Base-by-base conservation (phyloP, 2,113 vertebrate species). In the Apistogramma diplotaenia region DNA sequence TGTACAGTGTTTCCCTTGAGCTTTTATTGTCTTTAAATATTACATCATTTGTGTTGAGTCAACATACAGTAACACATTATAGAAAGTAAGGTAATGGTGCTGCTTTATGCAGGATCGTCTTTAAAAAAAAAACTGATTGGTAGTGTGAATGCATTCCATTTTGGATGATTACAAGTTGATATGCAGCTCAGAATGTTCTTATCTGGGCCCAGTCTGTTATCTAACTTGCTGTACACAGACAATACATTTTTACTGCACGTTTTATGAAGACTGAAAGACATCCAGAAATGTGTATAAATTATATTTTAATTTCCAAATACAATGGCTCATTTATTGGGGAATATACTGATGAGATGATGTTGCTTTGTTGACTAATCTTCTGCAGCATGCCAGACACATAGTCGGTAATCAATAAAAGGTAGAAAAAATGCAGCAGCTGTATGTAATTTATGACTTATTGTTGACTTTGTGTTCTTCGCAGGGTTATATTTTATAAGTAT, bases 401-500 rank as follows among this genome's bases (percentile, higher is more conserved):
- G 33, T 27, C 46, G 13, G 82, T 87, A 81, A 85, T 84, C 78
- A 75, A 84, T 81, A 8, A 40, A 40, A 90, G 54, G 23, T 3
- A 25, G 11, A 10, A 12, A 16, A 51, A 62, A 54, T 21, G 12
- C 19, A 12, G 62, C 71, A 71, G 56, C 60, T 77, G 7, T 15
- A 5, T 81, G 35, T 13, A 74, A 83, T 90, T 91, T 89, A 89
- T 78, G 72, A 79, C 51, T 60, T 18, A 55, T 16, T 79, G 72
- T 81, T 51, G n/a, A 62, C 77, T 56, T 21, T 53, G 46, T 78
- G 76, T 87, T 86, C 85, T 88, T 67, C 54, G 43, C 55, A 51
- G 67, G 79, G 83, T 81, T 70, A 4, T 61, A 58, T 84, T 86
- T 87, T 89, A 89, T 79, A 84, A 81, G 56, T 13, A 51, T 83